Evolutionary conservation across 1,140 invertebrate species (phyloP).

Genomic region (Drosophila grimshawi): DNA sequence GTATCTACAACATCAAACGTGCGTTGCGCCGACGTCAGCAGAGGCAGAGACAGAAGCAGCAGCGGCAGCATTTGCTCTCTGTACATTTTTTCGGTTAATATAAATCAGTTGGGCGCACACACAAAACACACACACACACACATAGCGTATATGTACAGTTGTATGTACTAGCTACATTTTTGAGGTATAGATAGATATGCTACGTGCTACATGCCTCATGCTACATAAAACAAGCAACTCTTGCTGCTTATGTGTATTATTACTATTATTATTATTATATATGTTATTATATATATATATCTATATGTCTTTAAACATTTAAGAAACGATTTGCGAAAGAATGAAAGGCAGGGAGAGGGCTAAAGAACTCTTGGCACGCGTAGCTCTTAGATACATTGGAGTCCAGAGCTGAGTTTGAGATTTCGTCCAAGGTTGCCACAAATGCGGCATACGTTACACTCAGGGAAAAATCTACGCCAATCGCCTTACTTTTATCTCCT

Average conservation of each 20-base stretch:
- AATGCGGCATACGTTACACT: too few species aligned
- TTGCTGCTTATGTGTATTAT: slow-evolving; percentile 10
- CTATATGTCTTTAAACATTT: slow-evolving; percentile 48
- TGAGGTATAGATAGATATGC: slow-evolving; percentile 38
- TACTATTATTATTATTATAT: neutral
- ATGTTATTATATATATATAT: slow-evolving; percentile 3
- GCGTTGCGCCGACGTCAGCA: slow-evolving; percentile 55
- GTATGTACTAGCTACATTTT: slow-evolving; percentile 29
- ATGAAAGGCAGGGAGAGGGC: neutral
- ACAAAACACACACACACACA: slow-evolving; percentile 1
- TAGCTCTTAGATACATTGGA: slow-evolving; percentile 67
- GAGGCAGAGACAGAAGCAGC: slow-evolving; percentile 11
- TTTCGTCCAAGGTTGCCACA: neutral
- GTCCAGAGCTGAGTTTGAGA: slow-evolving; percentile 15
- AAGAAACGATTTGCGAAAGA: slow-evolving; percentile 43
- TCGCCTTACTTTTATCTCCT: too few species aligned
- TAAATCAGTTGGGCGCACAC: slow-evolving; percentile 68
- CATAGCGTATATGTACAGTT: slow-evolving; percentile 8
- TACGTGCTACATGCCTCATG: slow-evolving; percentile 37
- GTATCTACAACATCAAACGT: slow-evolving; percentile 77
- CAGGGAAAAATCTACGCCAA: too few species aligned
- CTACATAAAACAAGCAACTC: slow-evolving; percentile 49
- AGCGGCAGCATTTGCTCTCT: slow-evolving; percentile 49
- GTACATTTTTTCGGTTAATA: slow-evolving; percentile 77
- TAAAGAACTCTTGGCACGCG: slow-evolving; percentile 50